phyloP scores from a whole-genome alignment of 92 coral and sea anemone species.

The Epizoanthus scotinus region DNA sequence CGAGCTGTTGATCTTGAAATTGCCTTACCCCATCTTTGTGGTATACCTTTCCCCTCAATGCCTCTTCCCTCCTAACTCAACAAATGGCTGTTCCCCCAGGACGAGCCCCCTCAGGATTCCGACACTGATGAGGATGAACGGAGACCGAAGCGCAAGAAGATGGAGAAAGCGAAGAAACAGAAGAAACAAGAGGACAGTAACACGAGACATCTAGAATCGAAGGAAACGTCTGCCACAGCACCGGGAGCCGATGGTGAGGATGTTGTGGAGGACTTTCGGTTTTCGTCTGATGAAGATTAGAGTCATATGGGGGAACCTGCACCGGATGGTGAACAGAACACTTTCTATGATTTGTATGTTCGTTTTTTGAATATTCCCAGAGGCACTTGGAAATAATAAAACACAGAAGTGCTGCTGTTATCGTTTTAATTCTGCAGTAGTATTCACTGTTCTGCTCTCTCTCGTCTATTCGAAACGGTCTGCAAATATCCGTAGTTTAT shows the following conservation, averaged over 20 bases:
- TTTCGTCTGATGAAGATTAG: constrained; percentile 86
- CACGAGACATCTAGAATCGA: constrained; percentile 46
- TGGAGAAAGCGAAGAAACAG: constrained; percentile 34
- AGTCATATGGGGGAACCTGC: too few relatives aligned
- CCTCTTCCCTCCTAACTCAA: background rate
- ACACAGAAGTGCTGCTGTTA: too few relatives aligned
- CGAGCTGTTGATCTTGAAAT: too few relatives aligned
- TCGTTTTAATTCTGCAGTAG: too few relatives aligned
- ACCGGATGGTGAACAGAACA: background rate
- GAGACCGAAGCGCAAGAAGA: constrained; percentile 53
- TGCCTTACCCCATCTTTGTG: too few relatives aligned
- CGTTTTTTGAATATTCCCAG: too few relatives aligned
- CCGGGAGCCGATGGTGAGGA: constrained; percentile 63
- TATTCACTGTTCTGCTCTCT: too few relatives aligned
- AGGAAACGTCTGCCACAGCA: background rate
- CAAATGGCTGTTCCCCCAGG: constrained; percentile 1
- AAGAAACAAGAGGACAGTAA: constrained; percentile 45
- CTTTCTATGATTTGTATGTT: background rate
- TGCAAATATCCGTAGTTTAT: too few relatives aligned
- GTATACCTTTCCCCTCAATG: too few relatives aligned
- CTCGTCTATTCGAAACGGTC: too few relatives aligned
- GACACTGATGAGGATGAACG: constrained; percentile 55
- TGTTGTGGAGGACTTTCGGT: constrained; percentile 85
- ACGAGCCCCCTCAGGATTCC: constrained; percentile 19
- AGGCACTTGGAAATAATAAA: too few relatives aligned